These are phyloP conservation scores for Dicycla oo DNA, from an alignment of 2,888 invertebrate genomes.

Conservation along the genomic window DNA sequence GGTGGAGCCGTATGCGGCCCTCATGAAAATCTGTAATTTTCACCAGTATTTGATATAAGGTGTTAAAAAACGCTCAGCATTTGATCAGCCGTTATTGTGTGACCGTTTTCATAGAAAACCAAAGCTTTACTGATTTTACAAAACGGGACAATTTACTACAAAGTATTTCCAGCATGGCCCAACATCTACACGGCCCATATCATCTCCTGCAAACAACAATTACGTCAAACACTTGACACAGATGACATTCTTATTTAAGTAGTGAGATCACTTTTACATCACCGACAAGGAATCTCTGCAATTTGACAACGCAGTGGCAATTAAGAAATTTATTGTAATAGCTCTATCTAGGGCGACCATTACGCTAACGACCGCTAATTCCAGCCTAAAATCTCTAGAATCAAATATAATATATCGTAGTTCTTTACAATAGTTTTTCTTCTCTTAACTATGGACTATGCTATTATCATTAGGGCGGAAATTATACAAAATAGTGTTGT, in stretches of 20 bases:
- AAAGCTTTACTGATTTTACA: neutral
- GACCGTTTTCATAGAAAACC: neutral
- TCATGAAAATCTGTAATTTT: neutral
- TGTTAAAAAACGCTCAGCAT: neutral
- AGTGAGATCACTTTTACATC: conserved; percentile 87
- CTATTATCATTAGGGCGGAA: conserved; percentile 57
- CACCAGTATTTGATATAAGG: neutral
- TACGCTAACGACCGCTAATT: conserved; percentile 86
- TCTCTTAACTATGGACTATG: conserved; percentile 32
- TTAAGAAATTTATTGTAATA: conserved; percentile 88
- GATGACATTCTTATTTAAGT: conserved; percentile 75
- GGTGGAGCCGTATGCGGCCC: too few species aligned
- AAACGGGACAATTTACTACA: neutral
- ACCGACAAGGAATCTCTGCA: conserved; percentile 84
- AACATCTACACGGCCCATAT: neutral
- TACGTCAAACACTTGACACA: conserved; percentile 53
- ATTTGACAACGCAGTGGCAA: conserved; percentile 79
- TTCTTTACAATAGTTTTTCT: conserved; percentile 50
- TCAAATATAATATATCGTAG: conserved; percentile 55
- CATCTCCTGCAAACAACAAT: conserved; percentile 44
- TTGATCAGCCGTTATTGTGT: neutral
- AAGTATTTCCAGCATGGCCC: neutral
- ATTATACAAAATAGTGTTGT: conserved; percentile 35
- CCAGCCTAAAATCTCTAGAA: conserved; percentile 69
- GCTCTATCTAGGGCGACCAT: conserved; percentile 84